Base-by-base conservation (phyloP, 2,888 invertebrate genomes). In the Pyrrhia umbra region DNA sequence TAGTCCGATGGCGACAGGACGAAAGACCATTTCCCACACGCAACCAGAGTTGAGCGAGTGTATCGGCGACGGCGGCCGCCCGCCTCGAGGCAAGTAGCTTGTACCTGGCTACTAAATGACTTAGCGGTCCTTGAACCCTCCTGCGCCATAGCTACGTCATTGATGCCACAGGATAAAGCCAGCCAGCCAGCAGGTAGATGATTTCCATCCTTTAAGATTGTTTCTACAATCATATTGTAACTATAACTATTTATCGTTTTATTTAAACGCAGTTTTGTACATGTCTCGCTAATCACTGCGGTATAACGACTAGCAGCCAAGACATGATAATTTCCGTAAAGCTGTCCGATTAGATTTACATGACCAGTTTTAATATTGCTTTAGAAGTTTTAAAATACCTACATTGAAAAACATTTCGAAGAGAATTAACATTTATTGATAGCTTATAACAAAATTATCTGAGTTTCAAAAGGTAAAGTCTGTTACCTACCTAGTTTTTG, bases 61-160 rank as follows among this genome's bases (percentile, higher is more conserved):
- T 83, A 81, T 79, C 81, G 81, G 68, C 69, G 27, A 27, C n/a
- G 61, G 63, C 60, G 77, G 75, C 76, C 77, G 78, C 75, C 77
- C 77, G 87, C 82, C 85, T 80, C 85, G 79, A 81, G 85, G 83
- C 85, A 80, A 84, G 83, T 83, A 80, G 79, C 84, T 82, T 84
- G 83, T 90, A 90, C 90, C 90, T 89, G 89, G 83, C 85, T 85
- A 82, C 87, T 87, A 88, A 89, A 90, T 87, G 88, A 87, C 86
- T 85, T 83, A 81, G 84, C 87, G 89, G 89, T 89, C 87, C 85
- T 89, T 90, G 87, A 90, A 90, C 90, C 85, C 81, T 80, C 76
- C 79, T 83, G 75, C 75, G 80, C 80, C 66, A 74, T 78, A 78
- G 62, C 71, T 57, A 73, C 76, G 72, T 80, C 82, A 79, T 82